Evolutionary conservation across 2,797 vertebrate genomes (phyloP), one percentile per base, ranked within the genome.

Genomic region (Telmatherina bonti): DNA sequence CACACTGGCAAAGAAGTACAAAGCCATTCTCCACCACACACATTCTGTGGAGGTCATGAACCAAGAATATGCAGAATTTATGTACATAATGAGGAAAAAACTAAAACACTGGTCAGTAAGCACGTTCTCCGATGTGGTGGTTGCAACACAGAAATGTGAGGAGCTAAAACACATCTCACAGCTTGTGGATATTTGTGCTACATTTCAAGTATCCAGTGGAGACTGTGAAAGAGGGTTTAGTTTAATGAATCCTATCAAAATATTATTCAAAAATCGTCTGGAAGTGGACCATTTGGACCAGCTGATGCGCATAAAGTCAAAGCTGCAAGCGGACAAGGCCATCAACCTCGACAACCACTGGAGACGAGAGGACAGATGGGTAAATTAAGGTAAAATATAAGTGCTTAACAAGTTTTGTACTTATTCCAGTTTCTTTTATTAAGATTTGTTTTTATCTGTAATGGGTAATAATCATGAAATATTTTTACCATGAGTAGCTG

Each of bases 121-220:
- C 38, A 80, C 76, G 76, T 85, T 78, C 68, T 71, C 72, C 61
- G 80, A 84, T 47, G 72, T 83, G 62, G 74, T 78, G 15, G 54
- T 76, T 61, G 61, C 62, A 56, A 4, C 62, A 67, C 51, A 79
- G 13, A 66, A 54, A 74, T 70, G 74, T 78, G 77, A 76, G 71
- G 74, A 85, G 69, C 58, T 78, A 30, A 78, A 63, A 8, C 5
- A 85, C 13, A 55, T 81, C 36, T 78, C 79, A 84, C 72, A 81
- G 74, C 74, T 81, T 35, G 30, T 61, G 18, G 38, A 38, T 30
- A 29, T 61, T 61, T 47, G 35, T 30, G 59, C 29, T 51, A 51
- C 61, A 61, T 70, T 70, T 70, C 33, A 41, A 70, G 57, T 33
- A 16, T 70, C 73, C 54, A 51, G n/a, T 10, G 60, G 43, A 51